Percentiles rank a stretch among this genome's conserved stretches.
These are phyloP conservation scores for Chaenocephalus aceratus DNA, from an alignment of 2,113 vertebrate species.

Conservation along the genomic window DNA sequence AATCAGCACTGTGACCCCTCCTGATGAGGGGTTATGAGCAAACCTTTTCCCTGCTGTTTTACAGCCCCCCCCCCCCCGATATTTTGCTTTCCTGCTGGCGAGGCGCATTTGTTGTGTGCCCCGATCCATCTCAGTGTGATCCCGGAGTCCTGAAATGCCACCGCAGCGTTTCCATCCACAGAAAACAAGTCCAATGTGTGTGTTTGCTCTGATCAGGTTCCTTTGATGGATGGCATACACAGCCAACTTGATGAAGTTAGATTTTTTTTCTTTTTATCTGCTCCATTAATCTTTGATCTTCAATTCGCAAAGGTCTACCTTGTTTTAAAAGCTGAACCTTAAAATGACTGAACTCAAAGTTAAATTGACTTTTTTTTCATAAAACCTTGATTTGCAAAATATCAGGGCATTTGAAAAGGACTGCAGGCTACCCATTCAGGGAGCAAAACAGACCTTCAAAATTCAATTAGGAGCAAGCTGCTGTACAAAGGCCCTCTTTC, in stretches of 20 bases:
- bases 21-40: conserved; percentile 44
- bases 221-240: neutral
- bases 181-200: conserved; percentile 10
- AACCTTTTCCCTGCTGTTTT: conserved; percentile 56
- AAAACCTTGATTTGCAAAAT: neutral
- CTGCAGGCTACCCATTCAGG: neutral
- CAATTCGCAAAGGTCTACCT: neutral
- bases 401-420: neutral
- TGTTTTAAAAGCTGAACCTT: neutral
- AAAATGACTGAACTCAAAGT: neutral
- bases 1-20: conserved; percentile 32
- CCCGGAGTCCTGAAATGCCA: conserved; percentile 19
- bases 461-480: neutral
- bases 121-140: conserved; percentile 31
- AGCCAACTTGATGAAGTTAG: neutral
- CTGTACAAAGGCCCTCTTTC: neutral
- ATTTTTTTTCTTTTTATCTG: neutral
- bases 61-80: conserved; percentile 39
- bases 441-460: neutral
- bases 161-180: conserved; percentile 9
- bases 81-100: conserved; percentile 35
- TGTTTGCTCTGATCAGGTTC: conserved; percentile 31
- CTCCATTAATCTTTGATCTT: neutral
- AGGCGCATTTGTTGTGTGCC: conserved; percentile 16
- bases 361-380: neutral